A percentile compares a stretch with the other conserved stretches of the same genome.
phyloP scores from a whole-genome alignment of 2,888 invertebrate genomes.

The Pogonocherus hispidulus region DNA sequence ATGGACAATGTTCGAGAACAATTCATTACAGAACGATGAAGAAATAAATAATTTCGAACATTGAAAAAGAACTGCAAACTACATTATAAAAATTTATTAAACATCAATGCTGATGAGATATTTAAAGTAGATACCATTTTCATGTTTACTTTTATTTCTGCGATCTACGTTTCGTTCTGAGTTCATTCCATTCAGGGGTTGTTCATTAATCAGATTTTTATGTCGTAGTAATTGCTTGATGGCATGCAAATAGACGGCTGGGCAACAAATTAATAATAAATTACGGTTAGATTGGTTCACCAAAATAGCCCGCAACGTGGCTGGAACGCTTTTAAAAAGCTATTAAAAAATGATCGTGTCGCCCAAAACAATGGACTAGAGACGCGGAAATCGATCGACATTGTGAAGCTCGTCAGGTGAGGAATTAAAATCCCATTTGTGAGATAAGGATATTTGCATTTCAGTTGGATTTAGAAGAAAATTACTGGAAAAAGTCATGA shows the following conservation, averaged over 20 bases:
- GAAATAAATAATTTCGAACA: no score
- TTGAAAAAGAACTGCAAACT: no score
- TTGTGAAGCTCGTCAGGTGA: background rate
- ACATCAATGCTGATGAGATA: no score
- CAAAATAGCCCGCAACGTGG: background rate
- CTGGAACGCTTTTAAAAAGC: background rate
- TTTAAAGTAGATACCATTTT: no score
- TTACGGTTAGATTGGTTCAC: conserved; percentile 17
- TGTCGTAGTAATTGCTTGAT: conserved; percentile 36
- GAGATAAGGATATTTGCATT: background rate
- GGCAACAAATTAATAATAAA: conserved; percentile 40
- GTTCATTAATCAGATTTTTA: conserved; percentile 34
- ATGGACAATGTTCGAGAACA: background rate
- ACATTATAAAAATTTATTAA: no score
- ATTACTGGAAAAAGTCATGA: no score
- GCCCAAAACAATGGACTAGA: background rate
- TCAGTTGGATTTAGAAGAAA: background rate
- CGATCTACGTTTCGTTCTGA: no score
- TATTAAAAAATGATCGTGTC: background rate
- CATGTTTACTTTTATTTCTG: no score
- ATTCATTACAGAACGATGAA: no score
- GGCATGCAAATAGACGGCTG: conserved; percentile 39
- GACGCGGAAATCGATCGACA: background rate
- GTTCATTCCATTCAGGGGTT: conserved; percentile 9
- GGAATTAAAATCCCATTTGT: background rate